phyloP scores from a whole-genome alignment of 2,797 vertebrate genomes.

The Podargus strigoides region DNA sequence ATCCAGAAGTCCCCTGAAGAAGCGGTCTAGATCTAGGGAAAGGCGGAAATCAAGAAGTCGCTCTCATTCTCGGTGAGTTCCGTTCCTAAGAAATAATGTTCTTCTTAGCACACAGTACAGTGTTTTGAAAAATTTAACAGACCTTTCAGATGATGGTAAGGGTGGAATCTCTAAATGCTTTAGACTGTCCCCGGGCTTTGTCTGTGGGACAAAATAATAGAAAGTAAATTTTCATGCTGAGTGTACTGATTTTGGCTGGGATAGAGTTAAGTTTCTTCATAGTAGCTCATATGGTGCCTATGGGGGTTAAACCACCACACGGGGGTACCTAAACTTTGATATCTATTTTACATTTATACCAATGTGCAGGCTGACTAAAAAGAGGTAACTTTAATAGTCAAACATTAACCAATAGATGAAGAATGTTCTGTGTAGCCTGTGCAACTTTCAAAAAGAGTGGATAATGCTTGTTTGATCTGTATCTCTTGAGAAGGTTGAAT shows the following conservation, averaged over 20 bases:
- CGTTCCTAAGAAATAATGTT: not conserved
- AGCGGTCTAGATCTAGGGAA: slow-evolving; percentile 85
- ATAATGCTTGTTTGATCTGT: fast-evolving
- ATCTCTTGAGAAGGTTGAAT: not conserved
- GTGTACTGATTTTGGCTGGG: not conserved
- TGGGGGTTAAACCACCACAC: fast-evolving
- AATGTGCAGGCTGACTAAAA: not conserved
- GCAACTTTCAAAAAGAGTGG: not conserved
- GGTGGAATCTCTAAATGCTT: not conserved
- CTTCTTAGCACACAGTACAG: not conserved
- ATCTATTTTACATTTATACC: not conserved
- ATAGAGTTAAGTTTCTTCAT: not conserved
- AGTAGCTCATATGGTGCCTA: not conserved
- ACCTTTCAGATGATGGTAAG: not conserved
- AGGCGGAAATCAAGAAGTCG: slow-evolving; percentile 80
- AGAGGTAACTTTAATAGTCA: not conserved
- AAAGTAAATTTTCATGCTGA: not conserved
- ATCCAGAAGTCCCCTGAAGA: slow-evolving; percentile 81
- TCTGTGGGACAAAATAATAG: not conserved
- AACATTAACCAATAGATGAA: not conserved
- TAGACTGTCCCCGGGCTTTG: not conserved
- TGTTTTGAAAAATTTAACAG: not conserved
- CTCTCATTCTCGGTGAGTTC: slow-evolving; percentile 82
- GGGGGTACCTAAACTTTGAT: not conserved
- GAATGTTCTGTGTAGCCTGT: not conserved